Evolutionary conservation across 2,113 vertebrate species (phyloP).

Genomic region (Plecotus auritus): DNA sequence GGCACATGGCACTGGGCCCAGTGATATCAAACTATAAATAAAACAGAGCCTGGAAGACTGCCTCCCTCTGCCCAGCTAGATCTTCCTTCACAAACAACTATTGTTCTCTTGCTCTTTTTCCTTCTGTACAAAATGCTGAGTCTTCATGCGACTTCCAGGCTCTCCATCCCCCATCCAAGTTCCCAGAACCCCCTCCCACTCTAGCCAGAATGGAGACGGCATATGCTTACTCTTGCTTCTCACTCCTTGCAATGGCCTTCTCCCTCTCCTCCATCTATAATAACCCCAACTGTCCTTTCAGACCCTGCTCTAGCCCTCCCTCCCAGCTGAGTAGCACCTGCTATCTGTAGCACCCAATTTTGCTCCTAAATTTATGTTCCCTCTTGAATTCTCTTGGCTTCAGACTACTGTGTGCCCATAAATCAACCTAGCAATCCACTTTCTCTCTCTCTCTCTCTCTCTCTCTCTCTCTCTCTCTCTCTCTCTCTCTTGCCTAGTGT

Average conservation of each 20-base stretch:
- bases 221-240: neutral
- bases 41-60: too few species aligned
- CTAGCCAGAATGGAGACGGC: neutral
- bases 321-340: neutral
- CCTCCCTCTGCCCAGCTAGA: too few species aligned
- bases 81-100: too few species aligned
- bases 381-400: slow-evolving; percentile 33
- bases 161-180: neutral
- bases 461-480: neutral
- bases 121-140: neutral
- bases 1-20: too few species aligned
- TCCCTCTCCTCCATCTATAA: neutral
- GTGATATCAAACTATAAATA: too few species aligned
- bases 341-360: neutral
- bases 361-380: slow-evolving; percentile 17
- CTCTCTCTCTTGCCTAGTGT: neutral
- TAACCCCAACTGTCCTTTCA: neutral
- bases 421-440: neutral
- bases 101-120: neutral
- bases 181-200: neutral
- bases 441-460: neutral
- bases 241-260: neutral
- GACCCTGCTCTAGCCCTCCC: too few species aligned
- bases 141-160: neutral
- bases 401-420: neutral